Evolutionary conservation across 2,113 vertebrate genomes (phyloP).

Genomic region (Labrus mixtus): DNA sequence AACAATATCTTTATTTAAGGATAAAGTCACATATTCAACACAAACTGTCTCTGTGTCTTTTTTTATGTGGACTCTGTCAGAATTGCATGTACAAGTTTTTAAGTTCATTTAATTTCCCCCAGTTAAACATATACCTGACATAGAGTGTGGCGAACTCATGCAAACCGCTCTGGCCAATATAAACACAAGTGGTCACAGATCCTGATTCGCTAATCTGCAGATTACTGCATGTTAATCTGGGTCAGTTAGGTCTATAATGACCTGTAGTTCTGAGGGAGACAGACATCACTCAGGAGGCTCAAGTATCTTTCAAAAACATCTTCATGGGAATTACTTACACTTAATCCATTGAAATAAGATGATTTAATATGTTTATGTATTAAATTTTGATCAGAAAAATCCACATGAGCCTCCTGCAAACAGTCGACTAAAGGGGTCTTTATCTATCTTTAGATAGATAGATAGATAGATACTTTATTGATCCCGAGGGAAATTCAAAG

Average conservation of each 20-base stretch:
- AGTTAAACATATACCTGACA: too few relatives aligned
- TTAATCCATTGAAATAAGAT: too few relatives aligned
- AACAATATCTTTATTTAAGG: slow-evolving; percentile 26
- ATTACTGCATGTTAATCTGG: slow-evolving; percentile 75
- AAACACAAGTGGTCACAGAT: slow-evolving; percentile 63
- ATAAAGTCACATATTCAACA: slow-evolving; percentile 4
- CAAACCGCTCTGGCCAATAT: slow-evolving; percentile 40
- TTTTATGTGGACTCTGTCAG: neutral
- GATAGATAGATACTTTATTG: too few relatives aligned
- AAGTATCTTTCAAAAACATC: too few relatives aligned
- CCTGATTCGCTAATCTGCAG: slow-evolving; percentile 74
- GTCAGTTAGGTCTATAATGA: slow-evolving; percentile 61
- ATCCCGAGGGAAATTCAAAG: too few relatives aligned
- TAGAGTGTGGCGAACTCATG: slow-evolving; percentile 28
- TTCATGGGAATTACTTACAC: too few relatives aligned
- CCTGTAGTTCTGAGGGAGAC: slow-evolving; percentile 2
- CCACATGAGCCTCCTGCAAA: too few relatives aligned
- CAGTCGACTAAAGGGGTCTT: too few relatives aligned
- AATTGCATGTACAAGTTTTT: neutral
- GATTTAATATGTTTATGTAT: too few relatives aligned
- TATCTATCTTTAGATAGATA: too few relatives aligned
- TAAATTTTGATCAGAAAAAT: too few relatives aligned
- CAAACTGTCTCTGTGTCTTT: neutral
- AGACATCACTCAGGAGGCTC: neutral
- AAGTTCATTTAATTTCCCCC: too few relatives aligned